Percentiles rank a stretch among this genome's conserved stretches.
These are phyloP conservation scores for Tachina lurida DNA, from an alignment of 2,888 invertebrate species.

Conservation along the genomic window DNA sequence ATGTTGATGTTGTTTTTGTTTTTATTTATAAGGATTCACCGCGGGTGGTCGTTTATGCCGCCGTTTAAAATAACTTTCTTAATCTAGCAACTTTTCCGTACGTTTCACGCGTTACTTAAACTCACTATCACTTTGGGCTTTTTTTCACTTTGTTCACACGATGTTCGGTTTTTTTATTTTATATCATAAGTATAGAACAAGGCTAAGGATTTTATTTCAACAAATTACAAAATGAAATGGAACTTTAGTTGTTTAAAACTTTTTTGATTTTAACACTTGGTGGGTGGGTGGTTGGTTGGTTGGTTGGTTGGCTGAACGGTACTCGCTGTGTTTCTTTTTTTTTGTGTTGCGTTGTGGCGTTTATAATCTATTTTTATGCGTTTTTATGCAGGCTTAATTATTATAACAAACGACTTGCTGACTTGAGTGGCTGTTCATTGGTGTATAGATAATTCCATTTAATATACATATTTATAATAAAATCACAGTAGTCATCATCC, in stretches of 20 bases:
- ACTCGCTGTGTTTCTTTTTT: background rate
- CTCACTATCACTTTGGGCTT: background rate
- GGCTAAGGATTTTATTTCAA: slow-evolving; percentile 46
- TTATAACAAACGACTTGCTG: slow-evolving; percentile 39
- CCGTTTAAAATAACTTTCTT: slow-evolving; percentile 18
- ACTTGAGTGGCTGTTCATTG: slow-evolving; percentile 68
- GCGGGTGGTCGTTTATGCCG: slow-evolving; percentile 54
- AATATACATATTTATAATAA: slow-evolving; percentile 70
- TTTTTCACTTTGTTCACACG: slow-evolving; percentile 57
- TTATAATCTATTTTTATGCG: slow-evolving; percentile 56
- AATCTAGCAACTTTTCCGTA: slow-evolving; percentile 35
- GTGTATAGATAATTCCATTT: slow-evolving; percentile 76
- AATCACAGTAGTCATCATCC: slow-evolving; percentile 49
- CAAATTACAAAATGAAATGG: slow-evolving; percentile 58
- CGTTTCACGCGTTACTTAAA: slow-evolving; percentile 38
- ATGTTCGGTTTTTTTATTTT: slow-evolving; percentile 19
- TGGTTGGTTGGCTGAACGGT: slow-evolving; percentile 2
- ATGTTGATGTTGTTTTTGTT: slow-evolving; percentile 43
- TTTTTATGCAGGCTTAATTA: slow-evolving; percentile 24
- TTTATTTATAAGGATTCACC: slow-evolving; percentile 56
- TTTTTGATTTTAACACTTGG: slow-evolving; percentile 43
- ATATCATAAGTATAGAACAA: slow-evolving; percentile 15
- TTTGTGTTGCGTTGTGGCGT: slow-evolving; percentile 7
- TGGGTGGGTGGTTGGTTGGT: slow-evolving; percentile 41
- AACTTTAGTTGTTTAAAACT: slow-evolving; percentile 42